A percentile compares a stretch with the other conserved stretches of the same genome.
Conservation (phyloP, 2,888 invertebrate genomes). For the Carpatolechia fugitivella region DNA sequence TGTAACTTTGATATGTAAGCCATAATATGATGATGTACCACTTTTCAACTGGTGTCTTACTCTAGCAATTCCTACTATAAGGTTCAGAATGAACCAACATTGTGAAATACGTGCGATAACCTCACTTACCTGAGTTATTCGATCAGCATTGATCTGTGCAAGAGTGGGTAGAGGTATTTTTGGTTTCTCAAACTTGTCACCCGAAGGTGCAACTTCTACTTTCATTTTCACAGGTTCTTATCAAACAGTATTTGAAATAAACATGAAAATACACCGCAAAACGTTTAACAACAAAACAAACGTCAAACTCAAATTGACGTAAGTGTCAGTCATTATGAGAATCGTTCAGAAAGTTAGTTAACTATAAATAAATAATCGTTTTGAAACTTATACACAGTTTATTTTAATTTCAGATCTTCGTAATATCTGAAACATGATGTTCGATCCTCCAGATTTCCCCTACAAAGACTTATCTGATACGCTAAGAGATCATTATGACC, state of each 20-base stretch:
- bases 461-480: conserved; percentile 60
- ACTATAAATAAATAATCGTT: conserved; percentile 1
- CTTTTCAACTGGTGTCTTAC: background rate
- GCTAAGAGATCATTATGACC: conserved; percentile 50
- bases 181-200: conserved; percentile 68
- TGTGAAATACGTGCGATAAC: conserved; percentile 39
- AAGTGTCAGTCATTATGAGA: background rate
- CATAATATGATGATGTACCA: background rate
- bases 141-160: conserved; percentile 93
- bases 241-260: conserved; percentile 21
- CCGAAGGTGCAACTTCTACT: conserved; percentile 43
- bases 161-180: conserved; percentile 87
- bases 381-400: background rate
- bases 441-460: conserved; percentile 70
- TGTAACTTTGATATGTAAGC: background rate
- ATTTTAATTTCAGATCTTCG: conserved; percentile 16
- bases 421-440: conserved; percentile 52
- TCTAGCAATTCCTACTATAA: background rate
- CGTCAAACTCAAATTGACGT: conserved; percentile 18
- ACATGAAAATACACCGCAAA: conserved; percentile 25
- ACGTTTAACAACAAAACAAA: conserved; percentile 26
- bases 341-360: conserved; percentile 9
- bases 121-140: conserved; percentile 88
- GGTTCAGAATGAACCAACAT: conserved; percentile 22
- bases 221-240: conserved; percentile 48